These are phyloP conservation scores for Myotis lucifugus DNA, from an alignment of 2,113 vertebrate genomes.

Conservation along the genomic window DNA sequence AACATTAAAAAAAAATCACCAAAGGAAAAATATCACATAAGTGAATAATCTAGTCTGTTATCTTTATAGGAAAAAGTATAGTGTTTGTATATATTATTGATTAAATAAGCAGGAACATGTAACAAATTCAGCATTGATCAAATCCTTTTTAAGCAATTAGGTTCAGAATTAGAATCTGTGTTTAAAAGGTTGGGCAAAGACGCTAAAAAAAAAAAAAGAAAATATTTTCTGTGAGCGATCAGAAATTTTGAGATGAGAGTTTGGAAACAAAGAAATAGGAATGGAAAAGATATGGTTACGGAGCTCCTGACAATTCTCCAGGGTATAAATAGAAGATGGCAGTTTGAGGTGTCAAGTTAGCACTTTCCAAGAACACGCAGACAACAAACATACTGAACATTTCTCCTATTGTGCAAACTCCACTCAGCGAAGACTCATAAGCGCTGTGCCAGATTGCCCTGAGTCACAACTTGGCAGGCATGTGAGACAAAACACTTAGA, in stretches of 20 bases:
- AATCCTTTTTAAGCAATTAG: conserved; percentile 17
- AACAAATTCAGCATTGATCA: neutral
- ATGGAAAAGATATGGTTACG: conserved; percentile 18
- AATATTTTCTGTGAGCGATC: neutral
- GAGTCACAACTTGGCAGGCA: conserved; percentile 63
- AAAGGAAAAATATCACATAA: neutral
- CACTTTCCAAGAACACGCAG: conserved; percentile 52
- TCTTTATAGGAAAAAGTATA: neutral
- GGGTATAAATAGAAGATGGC: conserved; percentile 9
- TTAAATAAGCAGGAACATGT: neutral
- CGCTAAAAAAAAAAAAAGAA: neutral
- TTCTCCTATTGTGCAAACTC: conserved; percentile 50
- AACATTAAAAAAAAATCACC: neutral
- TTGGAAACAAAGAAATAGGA: neutral
- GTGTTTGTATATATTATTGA: neutral
- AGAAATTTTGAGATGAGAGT: neutral
- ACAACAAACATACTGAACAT: conserved; percentile 59
- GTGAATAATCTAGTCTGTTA: neutral
- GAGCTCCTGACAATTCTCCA: neutral
- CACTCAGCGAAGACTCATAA: neutral
- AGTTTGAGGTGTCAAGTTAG: conserved; percentile 56
- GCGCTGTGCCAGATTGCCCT: conserved; percentile 41
- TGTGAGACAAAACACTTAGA: neutral
- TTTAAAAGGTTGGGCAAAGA: neutral
- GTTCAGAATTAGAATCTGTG: neutral